A percentile compares a stretch with the other conserved stretches of the same genome.
These are phyloP conservation scores for Calephelis nemesis DNA, from an alignment of 1,140 invertebrate genomes.

Conservation along the genomic window DNA sequence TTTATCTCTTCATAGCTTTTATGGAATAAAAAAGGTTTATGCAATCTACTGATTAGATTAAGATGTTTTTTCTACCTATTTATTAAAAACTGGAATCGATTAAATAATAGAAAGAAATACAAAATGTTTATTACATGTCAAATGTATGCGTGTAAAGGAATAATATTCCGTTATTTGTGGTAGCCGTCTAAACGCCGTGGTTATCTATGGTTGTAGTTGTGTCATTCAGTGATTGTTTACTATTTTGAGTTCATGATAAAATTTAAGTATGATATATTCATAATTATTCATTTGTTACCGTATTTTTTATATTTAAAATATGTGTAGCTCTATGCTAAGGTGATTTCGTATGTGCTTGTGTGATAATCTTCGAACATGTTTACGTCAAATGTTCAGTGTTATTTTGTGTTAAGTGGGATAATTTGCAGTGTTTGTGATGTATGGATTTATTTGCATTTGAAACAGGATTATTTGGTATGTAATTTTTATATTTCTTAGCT, in stretches of 20 bases:
- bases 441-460: conserved; percentile 32
- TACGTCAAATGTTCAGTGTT: conserved; percentile 63
- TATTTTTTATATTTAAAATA: conserved; percentile 10
- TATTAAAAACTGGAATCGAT: too few species aligned
- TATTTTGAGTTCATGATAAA: conserved; percentile 52
- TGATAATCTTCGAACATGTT: conserved; percentile 54
- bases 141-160: conserved; percentile 46
- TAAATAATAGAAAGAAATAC: too few species aligned
- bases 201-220: conserved; percentile 74
- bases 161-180: conserved; percentile 69
- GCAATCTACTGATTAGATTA: too few species aligned
- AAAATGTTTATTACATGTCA: too few species aligned
- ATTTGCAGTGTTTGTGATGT: conserved; percentile 37
- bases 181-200: conserved; percentile 65
- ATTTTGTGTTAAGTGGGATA: conserved; percentile 46
- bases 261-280: background rate
- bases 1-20: too few species aligned
- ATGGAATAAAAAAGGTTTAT: too few species aligned
- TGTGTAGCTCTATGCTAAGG: conserved; percentile 11
- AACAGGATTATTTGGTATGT: conserved; percentile 22
- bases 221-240: conserved; percentile 74
- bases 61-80: too few species aligned
- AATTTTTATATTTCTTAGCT: conserved; percentile 28
- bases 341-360: conserved; percentile 16
- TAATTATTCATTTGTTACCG: background rate